Conservation (phyloP, 2,888 invertebrate genomes). For the Synergus gifuensis region DNA sequence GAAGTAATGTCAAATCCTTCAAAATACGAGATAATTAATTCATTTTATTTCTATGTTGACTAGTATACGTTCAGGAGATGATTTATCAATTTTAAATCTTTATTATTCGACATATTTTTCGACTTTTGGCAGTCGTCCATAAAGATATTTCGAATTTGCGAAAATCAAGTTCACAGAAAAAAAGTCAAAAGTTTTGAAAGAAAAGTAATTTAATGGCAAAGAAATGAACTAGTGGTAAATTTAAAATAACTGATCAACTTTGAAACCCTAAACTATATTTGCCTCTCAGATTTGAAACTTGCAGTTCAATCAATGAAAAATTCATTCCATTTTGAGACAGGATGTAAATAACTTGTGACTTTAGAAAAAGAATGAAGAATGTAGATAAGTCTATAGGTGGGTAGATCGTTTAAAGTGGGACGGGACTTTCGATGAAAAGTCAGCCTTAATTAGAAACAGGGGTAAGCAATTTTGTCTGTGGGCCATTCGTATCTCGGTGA, state of each 20-base stretch:
- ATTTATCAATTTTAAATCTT: background rate
- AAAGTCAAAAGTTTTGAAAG: too few species aligned
- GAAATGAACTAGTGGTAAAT: too few species aligned
- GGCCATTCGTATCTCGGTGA: slow-evolving; percentile 71
- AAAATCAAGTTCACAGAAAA: background rate
- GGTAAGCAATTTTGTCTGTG: slow-evolving; percentile 72
- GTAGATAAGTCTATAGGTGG: slow-evolving; percentile 26
- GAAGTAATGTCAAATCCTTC: background rate
- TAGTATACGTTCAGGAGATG: background rate
- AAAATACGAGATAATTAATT: background rate
- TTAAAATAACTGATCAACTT: too few species aligned
- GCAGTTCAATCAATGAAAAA: background rate
- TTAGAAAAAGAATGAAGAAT: background rate
- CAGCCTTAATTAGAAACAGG: slow-evolving; percentile 70
- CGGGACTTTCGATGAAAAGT: slow-evolving; percentile 68
- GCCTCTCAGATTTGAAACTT: too few species aligned
- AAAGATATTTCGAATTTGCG: background rate
- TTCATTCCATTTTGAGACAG: background rate
- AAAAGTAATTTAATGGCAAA: too few species aligned
- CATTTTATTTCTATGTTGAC: background rate
- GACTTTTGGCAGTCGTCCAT: background rate
- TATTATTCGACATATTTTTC: background rate
- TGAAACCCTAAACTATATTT: too few species aligned
- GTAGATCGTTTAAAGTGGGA: slow-evolving; percentile 60
- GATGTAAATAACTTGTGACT: background rate